Conservation (phyloP, 92 coral and sea anemone species). For the Desmophyllum pertusum region DNA sequence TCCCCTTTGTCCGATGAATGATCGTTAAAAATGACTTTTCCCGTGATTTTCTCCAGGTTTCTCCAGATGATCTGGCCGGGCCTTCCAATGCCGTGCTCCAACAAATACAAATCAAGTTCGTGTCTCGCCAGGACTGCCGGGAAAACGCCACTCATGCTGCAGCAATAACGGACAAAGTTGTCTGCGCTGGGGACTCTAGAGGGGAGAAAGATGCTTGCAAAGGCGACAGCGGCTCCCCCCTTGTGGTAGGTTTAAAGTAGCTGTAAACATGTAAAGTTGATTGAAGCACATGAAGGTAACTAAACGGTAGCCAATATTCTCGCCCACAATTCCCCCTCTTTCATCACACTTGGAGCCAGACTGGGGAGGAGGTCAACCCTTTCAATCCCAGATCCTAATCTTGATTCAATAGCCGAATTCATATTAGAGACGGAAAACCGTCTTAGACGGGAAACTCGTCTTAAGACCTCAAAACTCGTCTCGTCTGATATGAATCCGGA, state of each 20-base stretch:
- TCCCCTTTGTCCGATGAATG: too few species aligned
- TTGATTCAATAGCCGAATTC: too few species aligned
- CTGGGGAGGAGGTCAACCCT: not conserved
- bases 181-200: slow-evolving; percentile 68
- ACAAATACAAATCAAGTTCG: slow-evolving; percentile 75
- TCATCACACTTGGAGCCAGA: not conserved
- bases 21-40: not conserved
- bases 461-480: too few species aligned
- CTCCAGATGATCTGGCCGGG: slow-evolving; percentile 37
- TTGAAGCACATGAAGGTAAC: not conserved
- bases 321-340: not conserved
- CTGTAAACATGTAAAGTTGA: not conserved
- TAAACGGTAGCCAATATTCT: not conserved
- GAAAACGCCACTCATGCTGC: slow-evolving; percentile 43
- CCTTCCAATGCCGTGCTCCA: slow-evolving; percentile 57
- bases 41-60: slow-evolving; percentile 21
- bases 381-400: too few species aligned
- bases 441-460: too few species aligned
- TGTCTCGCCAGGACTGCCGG: slow-evolving; percentile 68
- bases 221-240: slow-evolving; percentile 95
- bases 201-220: slow-evolving; percentile 71
- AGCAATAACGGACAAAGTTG: slow-evolving; percentile 57
- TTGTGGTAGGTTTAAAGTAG: slow-evolving; percentile 69
- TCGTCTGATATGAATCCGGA: too few species aligned
- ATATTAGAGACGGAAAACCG: too few species aligned